Conservation (phyloP, 2,888 invertebrate species). For the Yponomeuta sedellus region DNA sequence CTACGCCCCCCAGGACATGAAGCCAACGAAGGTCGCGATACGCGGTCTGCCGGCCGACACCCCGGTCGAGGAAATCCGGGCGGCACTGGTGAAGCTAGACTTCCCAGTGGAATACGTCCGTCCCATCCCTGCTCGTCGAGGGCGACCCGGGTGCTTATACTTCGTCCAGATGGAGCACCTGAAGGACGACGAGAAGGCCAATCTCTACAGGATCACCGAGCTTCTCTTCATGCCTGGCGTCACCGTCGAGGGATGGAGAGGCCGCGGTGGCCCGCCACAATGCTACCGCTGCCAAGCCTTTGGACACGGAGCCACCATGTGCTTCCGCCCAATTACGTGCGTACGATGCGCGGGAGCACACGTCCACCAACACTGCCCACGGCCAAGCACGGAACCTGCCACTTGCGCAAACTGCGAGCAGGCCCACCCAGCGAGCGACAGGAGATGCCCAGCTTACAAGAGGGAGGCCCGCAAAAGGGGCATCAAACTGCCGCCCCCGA, state of each 20-base stretch:
- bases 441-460: background rate
- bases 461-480: conserved; percentile 4
- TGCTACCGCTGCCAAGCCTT: background rate
- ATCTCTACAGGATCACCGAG: no score
- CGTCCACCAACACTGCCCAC: background rate
- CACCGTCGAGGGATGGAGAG: conserved; percentile 8
- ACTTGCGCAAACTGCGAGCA: conserved; percentile 8
- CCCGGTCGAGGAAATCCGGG: no score
- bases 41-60: no score
- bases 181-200: no score
- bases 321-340: background rate
- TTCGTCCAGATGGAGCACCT: no score
- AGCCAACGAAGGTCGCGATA: no score
- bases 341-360: background rate
- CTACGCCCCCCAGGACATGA: no score
- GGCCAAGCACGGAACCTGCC: background rate
- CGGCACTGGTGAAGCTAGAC: no score
- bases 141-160: no score
- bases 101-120: no score
- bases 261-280: background rate
- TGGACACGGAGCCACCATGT: background rate
- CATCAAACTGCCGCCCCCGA: background rate
- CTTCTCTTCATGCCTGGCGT: conserved; percentile 7
- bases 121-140: no score
- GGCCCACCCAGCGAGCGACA: background rate